Conservation (phyloP, 2,113 vertebrate genomes). For the Otis tarda region DNA sequence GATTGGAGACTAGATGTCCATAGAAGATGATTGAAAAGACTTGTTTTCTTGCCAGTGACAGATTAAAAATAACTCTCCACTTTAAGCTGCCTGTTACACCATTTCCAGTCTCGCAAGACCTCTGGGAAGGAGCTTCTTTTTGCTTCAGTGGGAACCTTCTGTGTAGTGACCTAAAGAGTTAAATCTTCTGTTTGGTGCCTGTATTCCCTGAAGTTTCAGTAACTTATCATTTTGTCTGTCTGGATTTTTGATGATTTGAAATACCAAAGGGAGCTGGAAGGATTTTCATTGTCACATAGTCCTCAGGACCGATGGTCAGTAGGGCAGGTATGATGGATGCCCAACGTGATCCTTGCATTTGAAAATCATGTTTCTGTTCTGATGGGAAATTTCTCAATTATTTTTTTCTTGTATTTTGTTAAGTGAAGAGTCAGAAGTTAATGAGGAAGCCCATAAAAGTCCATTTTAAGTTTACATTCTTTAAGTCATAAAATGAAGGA, state of each 20-base stretch:
- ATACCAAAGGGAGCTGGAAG: neutral
- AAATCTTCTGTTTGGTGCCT: neutral
- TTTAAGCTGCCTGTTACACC: neutral
- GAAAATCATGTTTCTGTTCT: neutral
- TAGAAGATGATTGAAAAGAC: neutral
- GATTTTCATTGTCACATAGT: neutral
- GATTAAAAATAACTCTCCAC: neutral
- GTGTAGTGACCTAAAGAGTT: neutral
- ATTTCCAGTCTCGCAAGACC: neutral
- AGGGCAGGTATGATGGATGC: neutral
- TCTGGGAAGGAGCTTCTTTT: neutral
- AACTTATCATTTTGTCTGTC: neutral
- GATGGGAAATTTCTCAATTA: neutral
- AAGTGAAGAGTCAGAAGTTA: neutral
- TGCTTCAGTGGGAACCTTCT: neutral
- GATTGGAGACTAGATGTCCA: conserved; percentile 9
- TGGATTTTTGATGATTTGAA: neutral
- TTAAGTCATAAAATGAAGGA: conserved; percentile 2
- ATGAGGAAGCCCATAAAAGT: neutral
- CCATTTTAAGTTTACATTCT: conserved; percentile 5
- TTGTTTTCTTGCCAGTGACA: neutral
- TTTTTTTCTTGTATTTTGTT: neutral
- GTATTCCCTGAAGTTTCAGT: neutral
- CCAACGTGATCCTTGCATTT: neutral
- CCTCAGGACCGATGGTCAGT: neutral